Percentiles rank a stretch among this genome's conserved stretches.
phyloP scores from a whole-genome alignment of 2,888 invertebrate genomes.

The Drepanosiphum platanoidis region DNA sequence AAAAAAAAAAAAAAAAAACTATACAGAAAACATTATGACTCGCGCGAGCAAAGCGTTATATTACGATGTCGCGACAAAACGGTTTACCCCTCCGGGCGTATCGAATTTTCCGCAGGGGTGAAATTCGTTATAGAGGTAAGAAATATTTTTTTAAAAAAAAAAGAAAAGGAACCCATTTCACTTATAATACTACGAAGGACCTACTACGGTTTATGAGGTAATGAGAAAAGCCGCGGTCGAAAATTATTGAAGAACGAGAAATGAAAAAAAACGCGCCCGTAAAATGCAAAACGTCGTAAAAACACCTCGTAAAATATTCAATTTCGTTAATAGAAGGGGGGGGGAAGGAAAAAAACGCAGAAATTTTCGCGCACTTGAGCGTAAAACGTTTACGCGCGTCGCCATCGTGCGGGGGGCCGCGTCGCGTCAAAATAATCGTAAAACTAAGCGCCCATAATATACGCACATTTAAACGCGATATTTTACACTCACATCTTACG shows the following conservation, averaged over 20 bases:
- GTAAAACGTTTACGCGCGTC: neutral
- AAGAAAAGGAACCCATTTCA: too few relatives aligned
- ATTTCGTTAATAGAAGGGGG: too few relatives aligned
- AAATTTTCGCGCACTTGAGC: neutral
- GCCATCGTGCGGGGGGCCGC: neutral
- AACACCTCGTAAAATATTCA: neutral
- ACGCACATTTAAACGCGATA: too few relatives aligned
- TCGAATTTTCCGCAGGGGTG: conserved; percentile 56
- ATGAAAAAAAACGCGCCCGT: neutral
- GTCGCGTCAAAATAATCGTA: neutral
- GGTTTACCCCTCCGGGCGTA: conserved; percentile 53
- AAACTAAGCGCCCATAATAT: too few relatives aligned
- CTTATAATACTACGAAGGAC: too few relatives aligned
- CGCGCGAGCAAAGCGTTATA: conserved; percentile 1
- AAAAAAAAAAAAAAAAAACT: too few relatives aligned
- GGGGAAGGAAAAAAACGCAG: neutral
- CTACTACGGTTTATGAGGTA: neutral
- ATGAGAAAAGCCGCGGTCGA: neutral
- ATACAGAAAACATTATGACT: neutral
- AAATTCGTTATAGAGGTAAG: conserved; percentile 37
- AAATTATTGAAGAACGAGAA: conserved; percentile 23
- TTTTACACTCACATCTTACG: neutral
- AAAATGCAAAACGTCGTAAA: neutral
- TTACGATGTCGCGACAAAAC: conserved; percentile 57
- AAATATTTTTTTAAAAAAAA: conserved; percentile 4